Evolutionary conservation across 2,113 vertebrate species (phyloP), one percentile per base, ranked within the genome.

Genomic region (Xiphias gladius): DNA sequence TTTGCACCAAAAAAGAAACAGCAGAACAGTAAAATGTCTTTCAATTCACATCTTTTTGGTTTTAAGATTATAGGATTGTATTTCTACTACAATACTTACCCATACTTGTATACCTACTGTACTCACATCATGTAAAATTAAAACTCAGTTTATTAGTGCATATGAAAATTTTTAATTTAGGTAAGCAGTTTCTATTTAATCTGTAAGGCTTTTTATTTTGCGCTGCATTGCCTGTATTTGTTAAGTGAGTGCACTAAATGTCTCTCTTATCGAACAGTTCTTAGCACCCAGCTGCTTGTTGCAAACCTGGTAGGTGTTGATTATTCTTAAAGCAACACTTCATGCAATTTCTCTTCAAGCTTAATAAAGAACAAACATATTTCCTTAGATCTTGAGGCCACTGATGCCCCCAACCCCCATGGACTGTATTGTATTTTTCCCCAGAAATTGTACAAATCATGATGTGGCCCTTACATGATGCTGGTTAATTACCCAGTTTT

Each of bases 11-110:
- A 73, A 50, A 32, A 46, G 11, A 55, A 79, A 72, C 17, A 37
- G 24, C 52, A 41, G 50, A 73, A 32, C 52, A 67, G 64, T 43
- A 65, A 61, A 65, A 58, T 19, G 4, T 58, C 1, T 58, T 48
- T 63, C 37, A 46, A 65, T 64, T 71, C 20, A 39, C 17, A 13
- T 50, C 2, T 43, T 66, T 66, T 28, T 64, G 48, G 19, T 62
- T 78, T 90, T 57, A 89, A 86, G 35, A 65, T 70, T 3, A 28
- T 32, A 65, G 48, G 69, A 58, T 69, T 77, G 46, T 72, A 80
- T 85, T 87, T 83, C 79, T 74, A 70, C 82, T 37, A 87, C 74
- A 83, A 41, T 79, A 82, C 83, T 89, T 37, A 39, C 75, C 58
- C 68, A 43, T 76, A 73, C 75, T 86, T 86, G 28, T 58, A 69